These are phyloP conservation scores for Origma solitaria DNA, from an alignment of 2,113 vertebrate genomes.

Conservation along the genomic window DNA sequence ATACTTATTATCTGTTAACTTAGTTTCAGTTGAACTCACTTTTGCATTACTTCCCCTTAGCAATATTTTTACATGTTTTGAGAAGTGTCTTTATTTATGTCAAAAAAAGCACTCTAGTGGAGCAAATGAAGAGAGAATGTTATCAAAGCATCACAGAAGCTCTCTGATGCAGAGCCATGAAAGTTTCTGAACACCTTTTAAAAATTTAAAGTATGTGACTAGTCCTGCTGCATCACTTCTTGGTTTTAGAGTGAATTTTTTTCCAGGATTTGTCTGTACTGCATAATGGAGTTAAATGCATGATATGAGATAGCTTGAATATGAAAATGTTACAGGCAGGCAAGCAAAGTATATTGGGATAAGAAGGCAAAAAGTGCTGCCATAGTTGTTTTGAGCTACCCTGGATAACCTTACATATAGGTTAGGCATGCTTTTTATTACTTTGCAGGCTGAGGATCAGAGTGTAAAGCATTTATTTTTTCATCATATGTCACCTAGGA, in stretches of 20 bases:
- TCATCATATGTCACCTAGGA: not conserved
- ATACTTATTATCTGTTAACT: not conserved
- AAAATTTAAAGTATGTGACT: not conserved
- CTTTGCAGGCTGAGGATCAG: not conserved
- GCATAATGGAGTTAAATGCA: not conserved
- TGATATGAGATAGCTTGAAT: not conserved
- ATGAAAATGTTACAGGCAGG: not conserved
- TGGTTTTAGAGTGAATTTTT: not conserved
- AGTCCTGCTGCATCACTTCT: not conserved
- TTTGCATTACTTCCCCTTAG: not conserved
- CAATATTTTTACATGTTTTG: not conserved
- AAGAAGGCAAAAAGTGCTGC: not conserved
- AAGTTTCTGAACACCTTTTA: not conserved
- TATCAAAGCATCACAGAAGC: not conserved
- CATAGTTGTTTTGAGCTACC: not conserved
- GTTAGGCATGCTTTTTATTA: not conserved
- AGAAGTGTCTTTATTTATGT: not conserved
- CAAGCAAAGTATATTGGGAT: not conserved
- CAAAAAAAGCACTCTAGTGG: not conserved
- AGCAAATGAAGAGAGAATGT: not conserved
- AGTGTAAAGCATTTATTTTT: not conserved
- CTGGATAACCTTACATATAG: not conserved
- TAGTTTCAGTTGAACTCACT: not conserved
- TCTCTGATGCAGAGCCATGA: not conserved
- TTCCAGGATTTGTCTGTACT: not conserved